Base-by-base conservation (phyloP, 2,797 vertebrate genomes). In the Sebastolobus altivelis region DNA sequence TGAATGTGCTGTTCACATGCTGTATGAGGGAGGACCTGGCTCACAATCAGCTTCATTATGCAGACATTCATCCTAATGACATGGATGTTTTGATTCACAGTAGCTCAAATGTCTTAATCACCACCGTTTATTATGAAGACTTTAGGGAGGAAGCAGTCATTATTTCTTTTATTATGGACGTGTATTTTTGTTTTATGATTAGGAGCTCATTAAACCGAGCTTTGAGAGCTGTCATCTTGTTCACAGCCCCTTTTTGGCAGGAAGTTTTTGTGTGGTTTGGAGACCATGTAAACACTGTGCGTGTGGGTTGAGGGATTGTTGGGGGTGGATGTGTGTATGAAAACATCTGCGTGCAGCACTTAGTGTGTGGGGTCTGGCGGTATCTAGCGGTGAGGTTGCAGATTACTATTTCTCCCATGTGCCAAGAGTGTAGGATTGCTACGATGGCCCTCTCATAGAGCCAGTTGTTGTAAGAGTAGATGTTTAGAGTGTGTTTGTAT, bases 61-160 rank as follows among this genome's bases (percentile, higher is more conserved):
- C 88, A 77, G 81, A 76, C 61, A 71, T 74, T 83, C 75, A 69
- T 83, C 71, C 43, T 58, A 59, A 80, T 81, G 65, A 86, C 69
- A 58, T 35, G 56, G 62, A 81, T 78, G 80, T 70, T 87, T 86
- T 81, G 71, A 52, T 54, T 66, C 79, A 75, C 76, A 81, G 78
- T 77, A 71, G 71, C 43, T 43, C 16, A 16, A 66, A 67, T 35
- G 33, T 84, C 54, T 87, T 55, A 73, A 80, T 84, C 33, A 7
- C 43, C 27, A 13, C 59, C 1, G 2, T 18, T 7, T 66, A 56
- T 69, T 61, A 46, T 55, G 43, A 58, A 61, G 62, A 60, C 38
- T 35, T 83, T 33, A 9, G n/a, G 33, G 18, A 31, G 31, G 56
- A 54, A 55, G 35, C 27, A 16, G 38, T 63, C 33, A 25, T 82